Percentiles rank a stretch among this genome's conserved stretches.
These are phyloP conservation scores for Drosophila nikananu DNA, from an alignment of 1,140 invertebrate genomes.

Conservation along the genomic window DNA sequence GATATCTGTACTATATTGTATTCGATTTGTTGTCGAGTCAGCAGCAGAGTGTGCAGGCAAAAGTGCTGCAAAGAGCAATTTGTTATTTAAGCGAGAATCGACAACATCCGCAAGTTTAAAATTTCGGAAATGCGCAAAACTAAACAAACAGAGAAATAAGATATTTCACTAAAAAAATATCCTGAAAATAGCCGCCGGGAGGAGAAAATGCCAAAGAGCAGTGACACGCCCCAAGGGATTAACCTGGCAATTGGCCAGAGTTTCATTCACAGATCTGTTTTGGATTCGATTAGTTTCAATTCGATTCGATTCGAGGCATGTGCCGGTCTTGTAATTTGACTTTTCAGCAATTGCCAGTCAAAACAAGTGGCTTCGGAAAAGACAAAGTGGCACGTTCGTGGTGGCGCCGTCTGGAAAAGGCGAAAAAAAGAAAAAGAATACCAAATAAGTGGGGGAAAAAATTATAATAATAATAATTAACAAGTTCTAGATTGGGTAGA, in stretches of 20 bases:
- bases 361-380: conserved; percentile 3
- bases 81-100: conserved; percentile 17
- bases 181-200: conserved; percentile 47
- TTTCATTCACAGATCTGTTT: conserved; percentile 12
- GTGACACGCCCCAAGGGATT: conserved; percentile 42
- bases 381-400: conserved; percentile 15
- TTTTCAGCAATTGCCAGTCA: conserved; percentile 21
- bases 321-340: conserved; percentile 15
- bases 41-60: background rate
- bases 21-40: conserved; percentile 34
- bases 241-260: conserved; percentile 36
- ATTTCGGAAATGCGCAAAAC: conserved; percentile 40
- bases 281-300: conserved; percentile 14
- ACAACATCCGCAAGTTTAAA: conserved; percentile 50
- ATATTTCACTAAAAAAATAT: conserved; percentile 11
- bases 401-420: conserved; percentile 10
- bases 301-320: background rate
- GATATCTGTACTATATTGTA: conserved; percentile 14
- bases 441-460: background rate
- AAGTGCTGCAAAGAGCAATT: conserved; percentile 24
- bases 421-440: background rate
- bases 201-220: conserved; percentile 65
- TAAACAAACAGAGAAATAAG: conserved; percentile 4
- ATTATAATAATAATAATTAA: background rate
- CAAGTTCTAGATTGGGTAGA: background rate